Base-by-base conservation (phyloP, 2,113 vertebrate species). In the Myotis brandtii region DNA sequence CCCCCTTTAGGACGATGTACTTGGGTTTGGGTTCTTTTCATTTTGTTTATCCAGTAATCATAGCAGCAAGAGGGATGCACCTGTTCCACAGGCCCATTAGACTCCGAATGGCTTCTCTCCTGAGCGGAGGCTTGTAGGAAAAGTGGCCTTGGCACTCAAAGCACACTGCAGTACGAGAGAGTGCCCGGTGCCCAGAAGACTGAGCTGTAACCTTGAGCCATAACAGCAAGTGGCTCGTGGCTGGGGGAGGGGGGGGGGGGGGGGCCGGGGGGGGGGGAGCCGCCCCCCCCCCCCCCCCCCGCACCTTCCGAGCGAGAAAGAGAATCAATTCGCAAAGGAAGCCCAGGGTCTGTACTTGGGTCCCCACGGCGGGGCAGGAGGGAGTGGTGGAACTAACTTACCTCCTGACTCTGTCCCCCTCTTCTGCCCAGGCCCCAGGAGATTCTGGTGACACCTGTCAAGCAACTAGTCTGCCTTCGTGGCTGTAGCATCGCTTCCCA, bases 1-100 rank as follows among this genome's bases (percentile, higher is more conserved):
- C 62, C 97, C 97, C 96, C 97, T 97, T 97, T 97, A 97, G 96
- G 94, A 96, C 96, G 75, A 97, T 98, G 96, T 97, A 95, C 96
- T 97, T 86, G 88, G 79, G 93, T 70, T 91, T 52, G 86, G 79
- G 96, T 92, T 97, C 91, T 97, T 94, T 87, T 75, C 7, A 18
- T 66, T 96, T 93, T 96, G 97, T 98, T 97, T 98, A 97, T 93
- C 93, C 93, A 37, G 79, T 89, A 97, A 97, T 97, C 64, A 3
- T 72, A 97, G 76, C 86, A 54, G 94, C 86, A 96, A 97, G 94
- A 96, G 94, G 91, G 79, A 87, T 87, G 97, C 97, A 98, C 97
- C 96, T 97, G 96, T 97, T 95, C 94, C 14, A 7, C 83, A 64
- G 91, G 86, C 96, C 94, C 97, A 96, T 98, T 98, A 97, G 96